These are phyloP conservation scores for Exocentrus adspersus DNA, from an alignment of 2,888 invertebrate species.

Conservation along the genomic window DNA sequence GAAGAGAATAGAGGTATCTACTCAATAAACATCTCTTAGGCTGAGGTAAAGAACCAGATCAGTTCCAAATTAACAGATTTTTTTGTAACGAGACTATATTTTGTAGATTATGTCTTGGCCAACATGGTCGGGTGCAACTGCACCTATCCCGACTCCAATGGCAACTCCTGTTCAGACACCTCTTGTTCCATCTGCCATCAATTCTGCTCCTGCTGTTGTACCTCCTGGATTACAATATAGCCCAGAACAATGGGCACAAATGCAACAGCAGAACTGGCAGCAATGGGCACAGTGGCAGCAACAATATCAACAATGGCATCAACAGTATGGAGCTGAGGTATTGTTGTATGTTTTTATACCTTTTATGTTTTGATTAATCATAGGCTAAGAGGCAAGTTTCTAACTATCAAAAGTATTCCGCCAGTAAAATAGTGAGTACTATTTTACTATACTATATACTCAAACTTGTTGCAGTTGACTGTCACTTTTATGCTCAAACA, in stretches of 20 bases:
- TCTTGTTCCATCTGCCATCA: constrained; percentile 40
- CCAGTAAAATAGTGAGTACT: no score
- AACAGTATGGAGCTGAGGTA: constrained; percentile 80
- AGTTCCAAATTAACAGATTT: not conserved
- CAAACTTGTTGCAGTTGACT: no score
- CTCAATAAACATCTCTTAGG: constrained; percentile 4
- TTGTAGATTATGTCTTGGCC: constrained; percentile 59
- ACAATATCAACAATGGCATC: constrained; percentile 81
- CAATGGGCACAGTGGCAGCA: constrained; percentile 83
- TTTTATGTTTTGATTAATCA: no score
- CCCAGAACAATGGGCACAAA: constrained; percentile 74
- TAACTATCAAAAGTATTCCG: no score
- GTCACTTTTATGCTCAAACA: no score
- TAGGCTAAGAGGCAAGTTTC: no score
- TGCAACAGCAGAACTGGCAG: constrained; percentile 78
- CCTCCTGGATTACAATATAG: constrained; percentile 65
- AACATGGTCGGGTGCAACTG: constrained; percentile 53
- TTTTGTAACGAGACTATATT: not conserved
- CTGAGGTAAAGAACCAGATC: constrained; percentile 24
- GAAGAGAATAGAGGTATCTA: constrained; percentile 11
- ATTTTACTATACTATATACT: no score
- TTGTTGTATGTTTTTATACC: not conserved
- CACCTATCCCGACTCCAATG: constrained; percentile 44
- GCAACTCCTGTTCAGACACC: constrained; percentile 42
- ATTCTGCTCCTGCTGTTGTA: constrained; percentile 42